Conservation (phyloP, 2,888 invertebrate species). For the Iphiclides podalirius region DNA sequence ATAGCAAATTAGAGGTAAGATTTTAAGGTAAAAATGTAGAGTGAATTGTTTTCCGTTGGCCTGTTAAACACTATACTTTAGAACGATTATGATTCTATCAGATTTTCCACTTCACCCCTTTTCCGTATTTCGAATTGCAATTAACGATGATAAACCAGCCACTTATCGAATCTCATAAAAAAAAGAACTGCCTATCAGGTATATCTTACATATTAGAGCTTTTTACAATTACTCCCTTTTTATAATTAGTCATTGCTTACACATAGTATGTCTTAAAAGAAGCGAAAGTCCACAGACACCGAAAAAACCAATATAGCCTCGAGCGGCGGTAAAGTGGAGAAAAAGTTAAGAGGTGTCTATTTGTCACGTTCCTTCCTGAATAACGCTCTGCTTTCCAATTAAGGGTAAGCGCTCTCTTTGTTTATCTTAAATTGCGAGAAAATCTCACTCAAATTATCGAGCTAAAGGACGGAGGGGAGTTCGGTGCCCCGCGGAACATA, state of each 20-base stretch:
- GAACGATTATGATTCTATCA: too few relatives aligned
- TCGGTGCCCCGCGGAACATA: constrained; percentile 64
- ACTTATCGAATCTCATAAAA: too few relatives aligned
- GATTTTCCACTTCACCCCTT: too few relatives aligned
- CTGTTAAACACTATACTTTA: too few relatives aligned
- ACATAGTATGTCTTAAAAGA: constrained; percentile 71
- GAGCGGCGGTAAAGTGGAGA: constrained; percentile 72
- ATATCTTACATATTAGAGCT: too few relatives aligned
- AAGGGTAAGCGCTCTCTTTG: constrained; percentile 80
- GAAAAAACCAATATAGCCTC: constrained; percentile 73
- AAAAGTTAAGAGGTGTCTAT: constrained; percentile 81
- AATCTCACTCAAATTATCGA: constrained; percentile 81
- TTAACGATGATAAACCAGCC: too few relatives aligned
- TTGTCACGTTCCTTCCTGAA: constrained; percentile 79
- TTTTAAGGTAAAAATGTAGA: too few relatives aligned
- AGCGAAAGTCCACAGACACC: constrained; percentile 61
- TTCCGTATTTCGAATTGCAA: too few relatives aligned
- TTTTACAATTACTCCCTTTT: too few relatives aligned
- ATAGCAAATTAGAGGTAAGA: too few relatives aligned
- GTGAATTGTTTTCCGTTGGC: too few relatives aligned
- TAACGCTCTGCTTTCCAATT: constrained; percentile 79
- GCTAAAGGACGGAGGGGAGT: constrained; percentile 73
- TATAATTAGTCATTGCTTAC: constrained; percentile 36
- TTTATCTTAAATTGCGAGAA: constrained; percentile 81
- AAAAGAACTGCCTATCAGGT: too few relatives aligned